Conservation (phyloP, 1,140 invertebrate species). For the Araneus ventricosus region DNA sequence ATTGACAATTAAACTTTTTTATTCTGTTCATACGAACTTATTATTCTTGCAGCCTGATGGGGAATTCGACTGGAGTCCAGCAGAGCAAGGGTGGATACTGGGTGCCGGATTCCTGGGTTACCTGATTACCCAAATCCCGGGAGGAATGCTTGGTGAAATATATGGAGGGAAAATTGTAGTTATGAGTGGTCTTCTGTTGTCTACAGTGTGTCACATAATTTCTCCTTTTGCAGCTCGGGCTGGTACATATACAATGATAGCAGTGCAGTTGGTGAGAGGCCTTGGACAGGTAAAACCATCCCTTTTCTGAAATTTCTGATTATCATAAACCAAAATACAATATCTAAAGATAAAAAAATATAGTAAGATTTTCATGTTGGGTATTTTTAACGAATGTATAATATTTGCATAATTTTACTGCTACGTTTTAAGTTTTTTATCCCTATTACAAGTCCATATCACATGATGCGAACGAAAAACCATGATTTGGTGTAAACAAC, state of each 20-base stretch:
- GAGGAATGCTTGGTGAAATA: constrained; percentile 87
- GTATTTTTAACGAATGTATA: too few species aligned
- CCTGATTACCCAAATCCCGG: constrained; percentile 89
- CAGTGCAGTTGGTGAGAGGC: background rate
- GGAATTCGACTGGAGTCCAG: constrained; percentile 75
- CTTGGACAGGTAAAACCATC: background rate
- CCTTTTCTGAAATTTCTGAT: too few species aligned
- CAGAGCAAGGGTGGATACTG: constrained; percentile 83
- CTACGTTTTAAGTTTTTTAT: too few species aligned
- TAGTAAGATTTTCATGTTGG: too few species aligned
- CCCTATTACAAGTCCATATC: too few species aligned
- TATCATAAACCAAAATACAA: too few species aligned
- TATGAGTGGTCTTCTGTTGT: background rate
- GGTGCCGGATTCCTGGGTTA: constrained; percentile 94
- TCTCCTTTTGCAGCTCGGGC: background rate
- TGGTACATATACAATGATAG: background rate
- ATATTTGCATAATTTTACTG: too few species aligned
- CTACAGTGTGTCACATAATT: background rate
- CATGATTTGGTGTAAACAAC: too few species aligned
- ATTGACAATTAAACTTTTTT: too few species aligned
- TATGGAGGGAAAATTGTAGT: constrained; percentile 85
- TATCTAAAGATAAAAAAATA: too few species aligned
- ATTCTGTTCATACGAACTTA: too few species aligned
- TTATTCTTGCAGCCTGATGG: background rate
- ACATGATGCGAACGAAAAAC: too few species aligned